A percentile compares a stretch with the other conserved stretches of the same genome.
phyloP scores from a whole-genome alignment of 2,797 vertebrate genomes.

The Pangasius larnaudii region DNA sequence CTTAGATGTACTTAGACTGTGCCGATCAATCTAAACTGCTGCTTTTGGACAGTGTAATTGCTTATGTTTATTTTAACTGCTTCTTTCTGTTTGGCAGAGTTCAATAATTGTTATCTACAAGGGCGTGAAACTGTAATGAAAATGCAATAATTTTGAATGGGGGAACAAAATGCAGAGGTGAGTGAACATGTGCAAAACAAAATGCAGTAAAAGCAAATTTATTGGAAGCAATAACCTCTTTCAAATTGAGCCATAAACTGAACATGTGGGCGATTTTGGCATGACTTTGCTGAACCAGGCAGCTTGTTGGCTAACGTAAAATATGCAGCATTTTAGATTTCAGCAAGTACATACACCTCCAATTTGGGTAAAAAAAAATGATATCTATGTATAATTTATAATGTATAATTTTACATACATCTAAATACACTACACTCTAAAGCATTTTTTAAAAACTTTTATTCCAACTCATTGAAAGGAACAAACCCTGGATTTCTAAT shows the following conservation, averaged over 20 bases:
- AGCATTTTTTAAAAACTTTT: not conserved
- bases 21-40: conserved; percentile 28
- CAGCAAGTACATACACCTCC: not conserved
- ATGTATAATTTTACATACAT: not conserved
- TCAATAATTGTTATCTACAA: conserved; percentile 51
- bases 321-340: not conserved
- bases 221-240: conserved; percentile 51
- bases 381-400: too few relatives aligned
- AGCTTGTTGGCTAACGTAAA: conserved; percentile 4
- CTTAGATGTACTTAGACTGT: conserved; percentile 36
- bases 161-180: conserved; percentile 36
- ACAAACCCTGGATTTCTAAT: not conserved
- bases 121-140: conserved; percentile 38
- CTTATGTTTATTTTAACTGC: conserved; percentile 37
- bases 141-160: conserved; percentile 45
- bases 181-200: conserved; percentile 44
- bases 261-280: conserved; percentile 30
- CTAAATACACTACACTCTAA: not conserved
- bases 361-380: not conserved
- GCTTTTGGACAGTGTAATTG: conserved; percentile 35
- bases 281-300: conserved; percentile 9
- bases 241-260: conserved; percentile 47
- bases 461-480: not conserved
- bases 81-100: conserved; percentile 47
- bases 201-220: conserved; percentile 52